phyloP scores from a whole-genome alignment of 2,888 invertebrate species.

The Mellilla xanthometata region DNA sequence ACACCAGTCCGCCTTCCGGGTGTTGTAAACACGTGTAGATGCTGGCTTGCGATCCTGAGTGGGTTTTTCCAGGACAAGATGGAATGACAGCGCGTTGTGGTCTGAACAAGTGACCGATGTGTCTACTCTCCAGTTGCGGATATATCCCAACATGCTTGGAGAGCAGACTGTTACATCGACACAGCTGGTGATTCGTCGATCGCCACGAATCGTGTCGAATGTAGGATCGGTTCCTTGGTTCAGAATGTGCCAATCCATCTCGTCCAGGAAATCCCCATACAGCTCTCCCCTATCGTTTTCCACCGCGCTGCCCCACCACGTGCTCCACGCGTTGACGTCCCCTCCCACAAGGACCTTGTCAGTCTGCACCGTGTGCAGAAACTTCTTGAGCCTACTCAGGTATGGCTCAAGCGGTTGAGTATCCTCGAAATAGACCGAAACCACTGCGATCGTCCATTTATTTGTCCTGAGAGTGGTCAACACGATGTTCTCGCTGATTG shows the following conservation, averaged over 20 bases:
- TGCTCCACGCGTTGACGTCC: no score
- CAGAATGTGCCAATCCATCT: background rate
- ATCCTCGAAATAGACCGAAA: no score
- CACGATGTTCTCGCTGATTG: background rate
- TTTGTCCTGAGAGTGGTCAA: background rate
- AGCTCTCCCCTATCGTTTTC: no score
- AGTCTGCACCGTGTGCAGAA: background rate
- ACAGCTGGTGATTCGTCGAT: background rate
- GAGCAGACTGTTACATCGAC: background rate
- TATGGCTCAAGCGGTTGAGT: no score
- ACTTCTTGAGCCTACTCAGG: background rate
- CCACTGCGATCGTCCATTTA: no score
- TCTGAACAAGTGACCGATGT: conserved; percentile 1
- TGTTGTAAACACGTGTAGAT: no score
- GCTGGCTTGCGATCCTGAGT: background rate
- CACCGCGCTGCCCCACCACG: no score
- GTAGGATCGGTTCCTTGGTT: conserved; percentile 1
- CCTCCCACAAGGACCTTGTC: background rate
- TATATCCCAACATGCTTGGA: background rate
- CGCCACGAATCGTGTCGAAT: background rate
- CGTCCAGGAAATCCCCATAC: no score
- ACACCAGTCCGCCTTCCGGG: no score
- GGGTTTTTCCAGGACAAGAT: background rate
- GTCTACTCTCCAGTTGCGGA: background rate
- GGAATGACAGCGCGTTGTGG: background rate